Conservation (phyloP, 2,888 invertebrate species). For the Isotomurus palustris region DNA sequence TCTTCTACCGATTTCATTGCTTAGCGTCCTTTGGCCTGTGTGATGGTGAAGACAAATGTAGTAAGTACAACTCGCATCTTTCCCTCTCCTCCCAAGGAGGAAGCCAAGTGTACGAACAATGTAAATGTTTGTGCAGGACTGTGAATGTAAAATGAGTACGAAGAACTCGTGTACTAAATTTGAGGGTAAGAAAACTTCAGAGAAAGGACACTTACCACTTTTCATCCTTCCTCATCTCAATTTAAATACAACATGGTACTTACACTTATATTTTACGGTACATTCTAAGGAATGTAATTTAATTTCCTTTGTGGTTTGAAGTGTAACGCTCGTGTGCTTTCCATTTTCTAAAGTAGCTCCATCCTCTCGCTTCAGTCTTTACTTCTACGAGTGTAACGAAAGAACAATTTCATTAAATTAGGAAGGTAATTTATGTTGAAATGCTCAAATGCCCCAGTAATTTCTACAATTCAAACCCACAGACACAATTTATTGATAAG, state of each 20-base stretch:
- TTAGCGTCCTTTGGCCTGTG: too few relatives aligned
- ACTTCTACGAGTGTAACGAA: neutral
- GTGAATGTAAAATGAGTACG: too few relatives aligned
- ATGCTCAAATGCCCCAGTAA: conserved; percentile 5
- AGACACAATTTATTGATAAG: conserved; percentile 7
- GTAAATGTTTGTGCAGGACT: too few relatives aligned
- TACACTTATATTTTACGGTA: conserved; percentile 7
- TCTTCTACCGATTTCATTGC: too few relatives aligned
- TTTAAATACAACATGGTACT: conserved; percentile 5
- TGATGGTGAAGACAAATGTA: too few relatives aligned
- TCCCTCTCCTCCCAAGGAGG: too few relatives aligned
- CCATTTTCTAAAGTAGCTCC: conserved; percentile 13
- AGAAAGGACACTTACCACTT: conserved; percentile 1
- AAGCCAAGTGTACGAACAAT: too few relatives aligned
- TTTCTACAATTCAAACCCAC: neutral
- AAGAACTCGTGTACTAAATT: too few relatives aligned
- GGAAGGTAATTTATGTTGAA: conserved; percentile 10
- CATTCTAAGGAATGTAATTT: conserved; percentile 12
- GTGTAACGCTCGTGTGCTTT: conserved; percentile 3
- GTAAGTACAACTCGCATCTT: too few relatives aligned
- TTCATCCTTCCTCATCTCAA: conserved; percentile 7
- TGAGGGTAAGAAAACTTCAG: too few relatives aligned
- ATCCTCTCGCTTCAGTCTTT: neutral
- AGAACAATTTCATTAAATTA: conserved; percentile 14
- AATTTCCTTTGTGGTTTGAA: conserved; percentile 10